Percentiles rank a stretch among this genome's conserved stretches.
Evolutionary conservation across 2,797 vertebrate genomes (phyloP).

Genomic region (Anguilla obscura): DNA sequence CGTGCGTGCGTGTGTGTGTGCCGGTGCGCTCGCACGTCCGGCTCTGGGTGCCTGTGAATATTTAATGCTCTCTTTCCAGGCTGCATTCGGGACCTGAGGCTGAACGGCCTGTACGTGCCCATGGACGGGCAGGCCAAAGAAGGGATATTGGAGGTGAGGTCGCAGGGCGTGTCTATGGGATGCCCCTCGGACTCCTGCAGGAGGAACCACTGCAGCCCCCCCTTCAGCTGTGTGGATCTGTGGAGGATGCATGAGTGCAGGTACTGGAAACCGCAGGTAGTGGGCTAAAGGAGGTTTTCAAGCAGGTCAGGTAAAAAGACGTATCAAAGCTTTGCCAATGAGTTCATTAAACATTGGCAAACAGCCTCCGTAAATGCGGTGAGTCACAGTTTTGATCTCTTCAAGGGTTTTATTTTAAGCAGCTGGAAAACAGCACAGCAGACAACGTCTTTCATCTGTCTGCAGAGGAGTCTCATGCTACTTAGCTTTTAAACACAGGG

Average conservation of each 20-base stretch:
- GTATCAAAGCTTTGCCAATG: not conserved
- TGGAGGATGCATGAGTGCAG: slow-evolving; percentile 90
- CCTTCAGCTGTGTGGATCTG: slow-evolving; percentile 83
- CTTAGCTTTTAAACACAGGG: not conserved
- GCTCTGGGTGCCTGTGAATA: not conserved
- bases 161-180: slow-evolving; percentile 75
- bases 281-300: too few species aligned
- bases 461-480: not conserved
- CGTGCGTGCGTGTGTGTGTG: slow-evolving; percentile 35
- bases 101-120: slow-evolving; percentile 81
- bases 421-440: not conserved
- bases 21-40: slow-evolving; percentile 30
- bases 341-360: not conserved
- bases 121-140: slow-evolving; percentile 75
- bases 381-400: not conserved
- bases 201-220: slow-evolving; percentile 79
- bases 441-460: not conserved
- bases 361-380: not conserved
- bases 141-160: slow-evolving; percentile 75
- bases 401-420: not conserved
- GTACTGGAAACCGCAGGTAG: slow-evolving; percentile 52
- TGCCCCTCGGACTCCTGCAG: slow-evolving; percentile 86
- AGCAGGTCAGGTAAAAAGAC: too few species aligned
- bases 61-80: slow-evolving; percentile 61
- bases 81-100: slow-evolving; percentile 84